Base-by-base conservation (phyloP, 1,140 invertebrate species). In the Paralvinella palmiformis region DNA sequence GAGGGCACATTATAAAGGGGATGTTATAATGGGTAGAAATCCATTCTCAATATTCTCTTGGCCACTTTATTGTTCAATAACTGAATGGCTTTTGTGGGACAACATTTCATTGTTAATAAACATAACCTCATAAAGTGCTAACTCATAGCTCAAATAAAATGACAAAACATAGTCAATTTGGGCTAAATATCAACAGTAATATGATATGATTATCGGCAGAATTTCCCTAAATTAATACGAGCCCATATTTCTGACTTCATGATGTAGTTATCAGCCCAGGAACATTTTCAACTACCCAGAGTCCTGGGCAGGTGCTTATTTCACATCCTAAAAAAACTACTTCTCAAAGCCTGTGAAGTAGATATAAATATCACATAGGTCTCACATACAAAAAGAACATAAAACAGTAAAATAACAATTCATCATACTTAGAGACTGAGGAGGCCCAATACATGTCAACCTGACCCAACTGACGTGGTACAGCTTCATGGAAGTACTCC, bases 361-460 rank as follows among this genome's bases (percentile, higher is more conserved):
- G 10, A 41, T 41, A 41, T 41, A 10, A 10, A 41, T 41, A n/a
- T 10, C 37, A 31, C 3, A 57, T 32, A n/a, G 3, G 33, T 32
- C 6, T 20, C 1, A 57, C 33, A 22, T 32, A 57, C 13, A 57
- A 10, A 4, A 33, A 33, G 5, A 15, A 57, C 29, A 33, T 2
- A 24, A 27, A n/a, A 31, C 13, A n/a, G 6, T 32, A 32, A 27
- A 7, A 33, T 20, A 44, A 17, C 20, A 52, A 36, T 22, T 36
- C 6, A 17, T 56, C 44, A 56, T 67, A 81, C 76, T 75, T 83
- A 44, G 88, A 87, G 55, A 92, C 85, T 69, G 85, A 82, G 48
- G 91, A 88, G 63, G 91, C 91, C 73, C 88, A 86, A 63, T 89
- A 87, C 53, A 88, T 85, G 75, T 89, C 88, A 57, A 95, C 81